Evolutionary conservation across 2,888 invertebrate genomes (phyloP).

Genomic region (Elmis aenea): DNA sequence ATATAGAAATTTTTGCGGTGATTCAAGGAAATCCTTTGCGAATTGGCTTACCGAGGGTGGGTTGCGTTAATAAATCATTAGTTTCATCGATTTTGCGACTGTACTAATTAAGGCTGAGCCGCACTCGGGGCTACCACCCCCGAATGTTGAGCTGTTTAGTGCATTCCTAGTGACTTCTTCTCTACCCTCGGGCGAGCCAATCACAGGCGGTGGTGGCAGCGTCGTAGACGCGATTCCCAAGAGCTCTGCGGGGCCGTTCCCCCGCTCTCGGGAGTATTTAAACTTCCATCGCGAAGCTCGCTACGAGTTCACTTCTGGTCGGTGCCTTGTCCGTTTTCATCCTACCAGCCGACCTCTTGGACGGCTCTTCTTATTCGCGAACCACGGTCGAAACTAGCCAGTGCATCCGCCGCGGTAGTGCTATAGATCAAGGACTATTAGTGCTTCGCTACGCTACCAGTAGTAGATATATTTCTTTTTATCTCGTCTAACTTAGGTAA

Average conservation of each 20-base stretch:
- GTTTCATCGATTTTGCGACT: background rate
- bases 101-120: slow-evolving; percentile 16
- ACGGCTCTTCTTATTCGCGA: slow-evolving; percentile 19
- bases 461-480: background rate
- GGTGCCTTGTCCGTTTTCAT: slow-evolving; percentile 34
- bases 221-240: slow-evolving; percentile 57
- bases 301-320: slow-evolving; percentile 58
- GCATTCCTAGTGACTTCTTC: slow-evolving; percentile 43
- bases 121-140: slow-evolving; percentile 44
- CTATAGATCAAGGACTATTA: slow-evolving; percentile 11
- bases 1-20: too few relatives aligned
- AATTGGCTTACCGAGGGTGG: too few relatives aligned
- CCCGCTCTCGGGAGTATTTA: slow-evolving; percentile 57
- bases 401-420: slow-evolving; percentile 18
- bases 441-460: slow-evolving; percentile 9
- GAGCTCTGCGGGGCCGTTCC: slow-evolving; percentile 55
- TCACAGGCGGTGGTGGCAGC: slow-evolving; percentile 52
- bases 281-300: slow-evolving; percentile 55
- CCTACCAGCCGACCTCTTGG: slow-evolving; percentile 18
- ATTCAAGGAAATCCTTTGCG: too few relatives aligned
- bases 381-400: slow-evolving; percentile 10
- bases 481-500: slow-evolving; percentile 8
- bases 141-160: slow-evolving; percentile 20
- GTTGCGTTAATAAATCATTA: too few relatives aligned
- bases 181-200: slow-evolving; percentile 43